Evolutionary conservation across 1,140 invertebrate species (phyloP).

Genomic region (Condylostylus longicornis): DNA sequence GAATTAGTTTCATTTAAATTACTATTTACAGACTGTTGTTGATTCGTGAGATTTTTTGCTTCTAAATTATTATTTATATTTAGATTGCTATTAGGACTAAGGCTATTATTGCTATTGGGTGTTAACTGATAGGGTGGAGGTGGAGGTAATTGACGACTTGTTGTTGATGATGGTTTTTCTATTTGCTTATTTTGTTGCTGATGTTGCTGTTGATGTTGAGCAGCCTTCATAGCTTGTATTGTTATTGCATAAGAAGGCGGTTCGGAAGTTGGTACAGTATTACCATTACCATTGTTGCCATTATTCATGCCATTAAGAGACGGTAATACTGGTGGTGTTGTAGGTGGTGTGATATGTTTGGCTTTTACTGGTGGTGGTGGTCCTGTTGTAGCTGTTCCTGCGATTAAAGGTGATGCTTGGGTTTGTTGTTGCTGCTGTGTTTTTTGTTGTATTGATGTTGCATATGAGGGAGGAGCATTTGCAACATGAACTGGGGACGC

Average conservation of each 20-base stretch:
- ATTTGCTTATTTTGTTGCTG: background rate
- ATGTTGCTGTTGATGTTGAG: constrained; percentile 35
- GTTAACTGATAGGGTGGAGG: constrained; percentile 46
- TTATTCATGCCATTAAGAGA: constrained; percentile 26
- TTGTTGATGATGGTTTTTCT: background rate
- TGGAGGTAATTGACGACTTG: constrained; percentile 46
- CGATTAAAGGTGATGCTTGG: constrained; percentile 33
- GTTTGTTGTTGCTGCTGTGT: constrained; percentile 35
- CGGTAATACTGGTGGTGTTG: constrained; percentile 40
- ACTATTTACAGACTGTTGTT: constrained; percentile 20
- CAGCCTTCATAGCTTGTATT: constrained; percentile 71
- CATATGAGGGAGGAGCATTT: constrained; percentile 61
- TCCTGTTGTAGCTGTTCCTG: constrained; percentile 20
- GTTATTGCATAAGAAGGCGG: constrained; percentile 83
- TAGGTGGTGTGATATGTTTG: constrained; percentile 35
- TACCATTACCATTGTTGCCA: constrained; percentile 12
- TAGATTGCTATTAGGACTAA: constrained; percentile 1
- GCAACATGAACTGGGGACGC: constrained; percentile 36
- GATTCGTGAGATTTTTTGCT: background rate
- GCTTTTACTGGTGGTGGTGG: constrained; percentile 11
- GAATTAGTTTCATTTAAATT: constrained; percentile 31
- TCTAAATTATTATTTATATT: constrained; percentile 1
- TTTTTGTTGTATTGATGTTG: constrained; percentile 63
- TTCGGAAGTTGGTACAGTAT: constrained; percentile 63
- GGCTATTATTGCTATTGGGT: constrained; percentile 27